A percentile compares a stretch with the other conserved stretches of the same genome.
Conservation (phyloP, 2,113 vertebrate genomes). For the Burhinus oedicnemus region DNA sequence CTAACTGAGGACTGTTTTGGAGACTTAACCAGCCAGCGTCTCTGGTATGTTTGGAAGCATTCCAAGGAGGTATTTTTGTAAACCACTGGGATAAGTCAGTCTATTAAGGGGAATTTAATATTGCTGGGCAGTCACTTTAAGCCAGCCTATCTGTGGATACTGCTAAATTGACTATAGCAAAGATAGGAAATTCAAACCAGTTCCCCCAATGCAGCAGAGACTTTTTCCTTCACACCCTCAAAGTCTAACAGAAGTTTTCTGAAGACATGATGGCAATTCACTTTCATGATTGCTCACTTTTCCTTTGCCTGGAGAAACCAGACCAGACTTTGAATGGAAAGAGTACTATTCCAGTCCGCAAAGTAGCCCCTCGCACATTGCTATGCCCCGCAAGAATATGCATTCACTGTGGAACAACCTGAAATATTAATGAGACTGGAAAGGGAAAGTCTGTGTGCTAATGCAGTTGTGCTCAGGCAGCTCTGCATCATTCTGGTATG, state of each 20-base stretch:
- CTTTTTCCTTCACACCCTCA: not conserved
- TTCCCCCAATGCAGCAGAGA: not conserved
- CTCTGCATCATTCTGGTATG: not conserved
- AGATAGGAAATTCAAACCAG: not conserved
- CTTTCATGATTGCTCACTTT: not conserved
- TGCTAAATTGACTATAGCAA: not conserved
- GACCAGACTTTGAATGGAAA: not conserved
- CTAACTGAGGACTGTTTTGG: not conserved
- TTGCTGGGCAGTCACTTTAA: not conserved
- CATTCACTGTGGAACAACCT: not conserved
- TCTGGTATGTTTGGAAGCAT: conserved; percentile 6
- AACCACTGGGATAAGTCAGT: not conserved
- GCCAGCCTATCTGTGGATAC: not conserved
- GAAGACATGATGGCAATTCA: not conserved
- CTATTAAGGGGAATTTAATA: conserved; percentile 6
- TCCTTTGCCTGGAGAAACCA: not conserved
- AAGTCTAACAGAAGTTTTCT: not conserved
- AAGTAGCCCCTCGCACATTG: not conserved
- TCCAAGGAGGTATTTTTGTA: conserved; percentile 49
- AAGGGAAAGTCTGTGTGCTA: not conserved
- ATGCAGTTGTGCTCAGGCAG: not conserved
- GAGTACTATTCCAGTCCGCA: not conserved
- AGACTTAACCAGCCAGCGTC: not conserved
- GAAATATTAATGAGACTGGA: conserved; percentile 7
- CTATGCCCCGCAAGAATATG: not conserved